These are phyloP conservation scores for Sebastes matsubarae DNA, from an alignment of 2,797 vertebrate genomes.

Conservation along the genomic window DNA sequence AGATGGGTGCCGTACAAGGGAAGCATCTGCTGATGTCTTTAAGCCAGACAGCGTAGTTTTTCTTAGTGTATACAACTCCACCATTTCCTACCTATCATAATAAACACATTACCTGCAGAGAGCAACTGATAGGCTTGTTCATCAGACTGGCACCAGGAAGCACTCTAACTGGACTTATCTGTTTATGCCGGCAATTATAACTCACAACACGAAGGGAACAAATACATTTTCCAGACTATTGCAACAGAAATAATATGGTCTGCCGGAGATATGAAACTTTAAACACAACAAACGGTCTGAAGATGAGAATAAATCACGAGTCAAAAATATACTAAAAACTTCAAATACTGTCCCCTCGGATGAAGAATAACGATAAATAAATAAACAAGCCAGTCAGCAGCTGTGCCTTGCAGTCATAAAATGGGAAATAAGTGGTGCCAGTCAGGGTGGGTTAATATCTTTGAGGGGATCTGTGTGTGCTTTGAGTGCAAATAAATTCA, in stretches of 20 bases:
- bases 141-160: background rate
- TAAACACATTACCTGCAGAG: background rate
- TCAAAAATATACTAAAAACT: background rate
- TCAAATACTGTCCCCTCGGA: background rate
- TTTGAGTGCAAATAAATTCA: conserved; percentile 6
- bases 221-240: background rate
- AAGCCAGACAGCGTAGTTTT: too few species aligned
- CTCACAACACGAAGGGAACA: background rate
- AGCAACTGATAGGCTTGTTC: background rate
- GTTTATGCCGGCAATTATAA: background rate
- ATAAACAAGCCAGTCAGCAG: background rate
- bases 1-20: background rate
- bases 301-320: background rate
- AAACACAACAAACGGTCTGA: background rate
- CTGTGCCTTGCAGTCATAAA: background rate
- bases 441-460: background rate
- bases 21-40: background rate
- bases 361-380: background rate
- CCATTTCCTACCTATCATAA: background rate
- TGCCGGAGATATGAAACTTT: background rate
- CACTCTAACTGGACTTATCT: background rate
- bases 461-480: background rate
- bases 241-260: background rate
- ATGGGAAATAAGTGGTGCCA: background rate
- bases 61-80: background rate